Evolutionary conservation across 2,888 invertebrate species (phyloP), one percentile per base, ranked within the genome.

Genomic region (Idaea dimidiata): DNA sequence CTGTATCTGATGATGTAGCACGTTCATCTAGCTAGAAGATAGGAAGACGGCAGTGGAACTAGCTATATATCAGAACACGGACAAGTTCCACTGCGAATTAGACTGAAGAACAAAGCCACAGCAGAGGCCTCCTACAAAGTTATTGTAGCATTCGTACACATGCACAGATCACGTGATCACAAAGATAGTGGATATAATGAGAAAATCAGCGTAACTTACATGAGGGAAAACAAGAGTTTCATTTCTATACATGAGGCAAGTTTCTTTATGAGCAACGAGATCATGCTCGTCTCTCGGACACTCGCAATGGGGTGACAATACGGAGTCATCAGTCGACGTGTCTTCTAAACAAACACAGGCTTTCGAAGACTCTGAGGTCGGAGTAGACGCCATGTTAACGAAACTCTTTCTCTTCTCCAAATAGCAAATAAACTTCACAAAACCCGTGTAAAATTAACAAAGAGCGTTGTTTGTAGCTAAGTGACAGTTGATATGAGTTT

Each of bases 211-310:
- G 16, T 57, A 62, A 73, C 83, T 79, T 72, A 87, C 88, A 61
- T 83, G 80, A 16, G 82, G 82, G 65, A 76, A 88, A 43, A 85
- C 74, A 54, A 90, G 78, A 14, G 62, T 78, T 66, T 91, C 90
- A 66, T 87, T 83, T 69, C 78, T 89, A 72, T 68, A 89, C 62
- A 86, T 62, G 6, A 88, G 72, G 63, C 91, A 91, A 0, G 74
- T 69, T 5, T 83, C 80, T 18, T 82, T 74, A 61, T 91, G 91
- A 10, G 87, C 72, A 16, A 86, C 80, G 32, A 91, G 77, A 2
- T 75, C 87, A 57, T 83, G 82, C 0, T 85, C 84, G 61, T 88
- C 87, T 14, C 80, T 75, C 0, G 88, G 84, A 54, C 91, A 91
- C 54, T 68, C 72, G 73, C 90, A 91, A 54, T 70, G 60, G 0